These are phyloP conservation scores for Diarsia dahlii DNA, from an alignment of 2,888 invertebrate genomes.

Conservation along the genomic window DNA sequence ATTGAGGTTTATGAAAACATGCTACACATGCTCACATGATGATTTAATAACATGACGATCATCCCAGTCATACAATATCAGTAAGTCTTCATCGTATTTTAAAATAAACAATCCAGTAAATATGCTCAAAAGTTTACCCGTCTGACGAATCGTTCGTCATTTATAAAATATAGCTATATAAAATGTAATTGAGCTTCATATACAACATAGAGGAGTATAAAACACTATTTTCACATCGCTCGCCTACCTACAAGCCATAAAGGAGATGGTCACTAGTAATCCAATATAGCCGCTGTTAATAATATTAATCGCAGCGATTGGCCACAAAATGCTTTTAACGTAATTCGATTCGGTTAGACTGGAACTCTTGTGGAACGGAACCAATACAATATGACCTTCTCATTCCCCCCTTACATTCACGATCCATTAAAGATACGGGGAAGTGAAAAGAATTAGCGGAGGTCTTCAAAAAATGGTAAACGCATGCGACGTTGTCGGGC, in stretches of 20 bases:
- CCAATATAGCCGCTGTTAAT: constrained; percentile 82
- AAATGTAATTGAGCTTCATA: constrained; percentile 31
- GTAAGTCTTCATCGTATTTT: not conserved
- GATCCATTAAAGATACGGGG: constrained; percentile 66
- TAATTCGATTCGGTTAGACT: constrained; percentile 88
- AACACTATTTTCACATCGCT: constrained; percentile 52
- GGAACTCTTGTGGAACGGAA: constrained; percentile 84
- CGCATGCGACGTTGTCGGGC: constrained; percentile 81
- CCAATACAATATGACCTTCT: constrained; percentile 79
- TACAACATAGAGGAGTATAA: constrained; percentile 31
- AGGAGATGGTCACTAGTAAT: constrained; percentile 81
- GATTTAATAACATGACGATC: not conserved
- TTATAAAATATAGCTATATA: constrained; percentile 6
- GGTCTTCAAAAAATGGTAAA: constrained; percentile 80
- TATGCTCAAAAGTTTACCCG: not conserved
- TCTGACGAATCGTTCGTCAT: not conserved
- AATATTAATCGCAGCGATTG: constrained; percentile 88
- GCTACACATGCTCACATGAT: too few species aligned
- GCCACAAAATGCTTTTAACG: constrained; percentile 89
- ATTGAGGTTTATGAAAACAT: not conserved
- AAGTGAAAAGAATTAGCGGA: constrained; percentile 73
- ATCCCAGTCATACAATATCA: not conserved
- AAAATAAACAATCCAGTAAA: not conserved
- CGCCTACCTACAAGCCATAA: constrained; percentile 62
- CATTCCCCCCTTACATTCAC: constrained; percentile 70